Percentiles rank a stretch among this genome's conserved stretches.
These are phyloP conservation scores for Nemapogon koenigi DNA, from an alignment of 2,888 invertebrate species.

Conservation along the genomic window DNA sequence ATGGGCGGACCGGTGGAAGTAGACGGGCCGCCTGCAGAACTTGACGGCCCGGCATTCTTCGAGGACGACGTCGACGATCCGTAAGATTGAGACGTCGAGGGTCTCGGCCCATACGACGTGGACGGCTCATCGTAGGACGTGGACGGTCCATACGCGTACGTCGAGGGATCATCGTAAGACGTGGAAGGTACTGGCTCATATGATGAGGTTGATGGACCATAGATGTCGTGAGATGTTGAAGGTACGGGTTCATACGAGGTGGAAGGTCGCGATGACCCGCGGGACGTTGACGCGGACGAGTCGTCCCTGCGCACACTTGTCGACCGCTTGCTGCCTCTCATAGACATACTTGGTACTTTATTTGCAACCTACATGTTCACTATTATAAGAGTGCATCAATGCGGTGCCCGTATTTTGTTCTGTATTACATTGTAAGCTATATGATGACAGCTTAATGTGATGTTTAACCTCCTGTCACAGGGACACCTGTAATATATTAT, in stretches of 20 bases:
- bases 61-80: too few relatives aligned
- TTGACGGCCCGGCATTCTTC: too few relatives aligned
- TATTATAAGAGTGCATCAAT: too few relatives aligned
- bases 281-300: neutral
- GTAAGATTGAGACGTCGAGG: too few relatives aligned
- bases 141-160: neutral
- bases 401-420: too few relatives aligned
- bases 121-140: neutral
- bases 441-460: too few relatives aligned
- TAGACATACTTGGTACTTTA: constrained; percentile 44
- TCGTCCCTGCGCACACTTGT: constrained; percentile 48
- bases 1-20: constrained; percentile 20
- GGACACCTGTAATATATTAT: too few relatives aligned
- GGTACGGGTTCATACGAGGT: neutral
- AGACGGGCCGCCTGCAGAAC: constrained; percentile 10
- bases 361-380: constrained; percentile 59
- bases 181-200: neutral
- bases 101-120: neutral
- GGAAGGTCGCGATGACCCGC: neutral
- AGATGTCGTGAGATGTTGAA: neutral
- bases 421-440: too few relatives aligned
- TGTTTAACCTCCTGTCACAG: too few relatives aligned
- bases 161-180: neutral
- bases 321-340: constrained; percentile 57
- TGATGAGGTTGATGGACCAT: neutral